Evolutionary conservation across 2,113 vertebrate species (phyloP).

Genomic region (Equus przewalskii): DNA sequence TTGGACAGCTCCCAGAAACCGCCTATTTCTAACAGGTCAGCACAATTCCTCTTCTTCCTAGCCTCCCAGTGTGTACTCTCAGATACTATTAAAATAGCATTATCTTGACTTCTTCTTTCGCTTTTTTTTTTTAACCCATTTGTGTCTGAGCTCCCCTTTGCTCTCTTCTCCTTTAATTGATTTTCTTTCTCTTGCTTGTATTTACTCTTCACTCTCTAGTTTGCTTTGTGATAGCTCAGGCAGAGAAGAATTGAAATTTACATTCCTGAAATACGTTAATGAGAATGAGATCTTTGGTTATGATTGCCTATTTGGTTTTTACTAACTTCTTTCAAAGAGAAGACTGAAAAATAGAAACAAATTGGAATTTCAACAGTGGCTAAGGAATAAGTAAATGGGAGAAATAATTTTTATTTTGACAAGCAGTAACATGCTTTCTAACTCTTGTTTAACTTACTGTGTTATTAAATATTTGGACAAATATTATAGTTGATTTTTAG

Average conservation of each 20-base stretch:
- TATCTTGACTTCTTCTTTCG: neutral
- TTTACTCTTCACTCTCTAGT: neutral
- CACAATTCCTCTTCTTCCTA: neutral
- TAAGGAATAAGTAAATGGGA: neutral
- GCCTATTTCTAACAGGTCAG: neutral
- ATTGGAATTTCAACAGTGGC: neutral
- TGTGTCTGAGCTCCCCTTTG: neutral
- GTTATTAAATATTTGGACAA: neutral
- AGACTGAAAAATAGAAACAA: neutral
- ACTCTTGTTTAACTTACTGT: neutral
- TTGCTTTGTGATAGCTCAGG: neutral
- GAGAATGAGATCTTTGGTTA: neutral
- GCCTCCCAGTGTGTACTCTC: neutral
- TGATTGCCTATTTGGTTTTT: neutral
- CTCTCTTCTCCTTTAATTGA: neutral
- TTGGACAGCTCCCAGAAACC: slow-evolving; percentile 87
- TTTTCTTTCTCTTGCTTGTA: neutral
- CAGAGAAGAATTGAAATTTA: neutral
- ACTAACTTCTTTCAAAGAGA: slow-evolving; percentile 7
- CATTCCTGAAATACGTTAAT: neutral
- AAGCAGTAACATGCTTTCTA: neutral
- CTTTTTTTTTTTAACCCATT: neutral
- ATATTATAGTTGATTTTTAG: slow-evolving; percentile 30
- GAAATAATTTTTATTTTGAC: neutral
- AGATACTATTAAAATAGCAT: neutral